phyloP scores from a whole-genome alignment of 1,140 invertebrate genomes.

The Lepidotrigona ventralis region DNA sequence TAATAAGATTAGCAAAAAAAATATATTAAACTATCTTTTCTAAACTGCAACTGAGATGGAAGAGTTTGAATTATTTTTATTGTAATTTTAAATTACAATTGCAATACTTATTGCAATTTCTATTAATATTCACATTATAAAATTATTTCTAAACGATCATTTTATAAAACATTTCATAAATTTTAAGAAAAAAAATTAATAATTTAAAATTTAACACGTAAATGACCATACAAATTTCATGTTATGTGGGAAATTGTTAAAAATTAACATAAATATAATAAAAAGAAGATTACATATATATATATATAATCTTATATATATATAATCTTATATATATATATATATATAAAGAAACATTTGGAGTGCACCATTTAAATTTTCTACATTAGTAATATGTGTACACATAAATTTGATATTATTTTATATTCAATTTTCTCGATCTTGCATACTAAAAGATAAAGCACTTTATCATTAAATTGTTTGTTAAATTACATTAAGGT shows the following conservation, averaged over 20 bases:
- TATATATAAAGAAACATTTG: not conserved
- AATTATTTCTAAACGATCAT: not conserved
- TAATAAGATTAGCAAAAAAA: not conserved
- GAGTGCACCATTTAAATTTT: conserved; percentile 1
- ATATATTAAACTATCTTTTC: not conserved
- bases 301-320: not conserved
- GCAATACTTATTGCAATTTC: not conserved
- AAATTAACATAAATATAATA: conserved; percentile 6
- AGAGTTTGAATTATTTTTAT: conserved; percentile 1
- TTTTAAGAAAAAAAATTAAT: not conserved
- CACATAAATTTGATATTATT: not conserved
- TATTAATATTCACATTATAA: not conserved
- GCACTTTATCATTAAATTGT: not conserved
- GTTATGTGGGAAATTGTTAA: not conserved
- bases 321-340: not conserved
- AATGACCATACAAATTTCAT: not conserved
- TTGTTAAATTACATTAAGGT: conserved; percentile 7
- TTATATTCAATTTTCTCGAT: not conserved
- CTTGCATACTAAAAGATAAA: not conserved
- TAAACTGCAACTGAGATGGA: not conserved
- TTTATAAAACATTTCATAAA: not conserved
- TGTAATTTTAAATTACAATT: conserved; percentile 12
- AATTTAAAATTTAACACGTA: not conserved
- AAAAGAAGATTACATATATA: not conserved
- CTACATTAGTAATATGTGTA: not conserved